Percentiles rank a stretch among this genome's conserved stretches.
Conservation (phyloP, 2,888 invertebrate species). For the Antitype chi region DNA sequence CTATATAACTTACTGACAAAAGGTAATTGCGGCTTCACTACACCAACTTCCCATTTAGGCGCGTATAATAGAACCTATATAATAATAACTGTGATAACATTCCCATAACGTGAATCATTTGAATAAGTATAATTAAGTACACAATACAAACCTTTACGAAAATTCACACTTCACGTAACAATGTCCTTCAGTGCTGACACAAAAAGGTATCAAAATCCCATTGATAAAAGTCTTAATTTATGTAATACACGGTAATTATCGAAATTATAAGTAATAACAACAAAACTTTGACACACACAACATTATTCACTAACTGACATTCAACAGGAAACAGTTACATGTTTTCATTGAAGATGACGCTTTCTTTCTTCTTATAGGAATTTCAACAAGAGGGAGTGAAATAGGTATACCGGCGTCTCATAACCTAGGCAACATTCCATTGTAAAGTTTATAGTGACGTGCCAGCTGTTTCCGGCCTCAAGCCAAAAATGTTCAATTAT, state of each 20-base stretch:
- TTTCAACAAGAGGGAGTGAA: constrained; percentile 60
- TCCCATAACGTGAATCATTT: constrained; percentile 88
- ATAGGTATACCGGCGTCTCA: constrained; percentile 73
- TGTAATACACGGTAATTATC: constrained; percentile 74
- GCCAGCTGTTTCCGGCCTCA: constrained; percentile 74
- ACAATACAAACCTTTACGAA: constrained; percentile 76
- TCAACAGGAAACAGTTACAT: constrained; percentile 71
- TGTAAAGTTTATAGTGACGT: constrained; percentile 67
- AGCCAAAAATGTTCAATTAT: constrained; percentile 1
- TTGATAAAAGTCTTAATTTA: constrained; percentile 78
- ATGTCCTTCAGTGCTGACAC: constrained; percentile 62
- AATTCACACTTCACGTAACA: constrained; percentile 67
- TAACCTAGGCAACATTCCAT: constrained; percentile 59
- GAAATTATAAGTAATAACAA: constrained; percentile 84
- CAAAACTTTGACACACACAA: constrained; percentile 88
- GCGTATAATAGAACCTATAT: constrained; percentile 77
- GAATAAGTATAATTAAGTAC: constrained; percentile 75
- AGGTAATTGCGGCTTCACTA: constrained; percentile 63
- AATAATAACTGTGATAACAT: constrained; percentile 84
- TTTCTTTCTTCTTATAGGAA: constrained; percentile 54
- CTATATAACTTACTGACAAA: constrained; percentile 56
- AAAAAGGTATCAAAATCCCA: constrained; percentile 75
- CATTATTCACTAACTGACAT: constrained; percentile 81
- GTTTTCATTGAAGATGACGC: constrained; percentile 55
- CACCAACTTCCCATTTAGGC: constrained; percentile 80